A percentile compares a stretch with the other conserved stretches of the same genome.
Conservation (phyloP, 2,113 vertebrate genomes). For the Picathartes gymnocephalus region DNA sequence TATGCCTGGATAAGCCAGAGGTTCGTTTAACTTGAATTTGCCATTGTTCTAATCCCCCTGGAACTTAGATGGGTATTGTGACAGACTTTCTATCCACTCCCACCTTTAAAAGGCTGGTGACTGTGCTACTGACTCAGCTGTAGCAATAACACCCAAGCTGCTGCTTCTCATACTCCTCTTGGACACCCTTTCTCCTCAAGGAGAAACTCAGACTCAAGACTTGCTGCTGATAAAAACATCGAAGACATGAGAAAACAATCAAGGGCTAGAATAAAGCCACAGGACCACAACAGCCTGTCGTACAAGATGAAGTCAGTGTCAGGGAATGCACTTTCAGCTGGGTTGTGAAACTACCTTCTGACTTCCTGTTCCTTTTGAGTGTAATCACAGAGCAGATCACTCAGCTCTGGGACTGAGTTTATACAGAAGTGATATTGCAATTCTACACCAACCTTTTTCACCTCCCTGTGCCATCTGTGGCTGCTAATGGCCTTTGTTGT, state of each 20-base stretch:
- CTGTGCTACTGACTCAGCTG: neutral
- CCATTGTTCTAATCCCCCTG: neutral
- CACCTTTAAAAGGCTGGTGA: neutral
- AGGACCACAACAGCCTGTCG: neutral
- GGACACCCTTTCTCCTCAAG: accelerated
- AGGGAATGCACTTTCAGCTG: neutral
- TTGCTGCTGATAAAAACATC: neutral
- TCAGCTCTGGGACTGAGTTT: neutral
- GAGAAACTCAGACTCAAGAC: neutral
- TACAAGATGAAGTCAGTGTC: neutral
- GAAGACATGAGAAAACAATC: neutral
- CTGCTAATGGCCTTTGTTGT: neutral
- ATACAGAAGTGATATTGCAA: neutral
- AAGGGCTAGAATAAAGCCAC: neutral
- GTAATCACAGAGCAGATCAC: neutral
- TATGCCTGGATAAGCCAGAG: neutral
- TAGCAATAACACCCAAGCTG: neutral
- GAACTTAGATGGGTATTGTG: neutral
- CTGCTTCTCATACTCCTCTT: neutral
- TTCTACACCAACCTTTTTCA: neutral
- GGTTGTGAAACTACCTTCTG: neutral
- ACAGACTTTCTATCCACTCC: neutral
- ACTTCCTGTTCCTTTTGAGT: neutral
- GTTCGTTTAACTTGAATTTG: neutral
- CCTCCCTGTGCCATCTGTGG: accelerated